phyloP scores from a whole-genome alignment of 1,140 invertebrate genomes.

The Caenorhabditis brenneri region DNA sequence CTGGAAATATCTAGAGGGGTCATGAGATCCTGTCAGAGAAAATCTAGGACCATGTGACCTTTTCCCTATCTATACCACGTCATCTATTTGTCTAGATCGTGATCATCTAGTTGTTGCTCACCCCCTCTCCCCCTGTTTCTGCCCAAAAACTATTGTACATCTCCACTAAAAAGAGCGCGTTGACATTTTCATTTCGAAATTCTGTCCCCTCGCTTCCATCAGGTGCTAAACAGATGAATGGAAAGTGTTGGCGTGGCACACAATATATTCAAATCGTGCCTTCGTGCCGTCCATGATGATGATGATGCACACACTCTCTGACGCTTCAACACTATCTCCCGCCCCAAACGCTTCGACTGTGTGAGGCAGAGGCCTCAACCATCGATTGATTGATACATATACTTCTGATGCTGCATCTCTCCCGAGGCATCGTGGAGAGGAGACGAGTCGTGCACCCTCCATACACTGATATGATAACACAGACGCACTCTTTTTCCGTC shows the following conservation, averaged over 20 bases:
- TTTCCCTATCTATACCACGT: too few species aligned
- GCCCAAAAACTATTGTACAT: too few species aligned
- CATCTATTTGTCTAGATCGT: too few species aligned
- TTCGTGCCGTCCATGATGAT: neutral
- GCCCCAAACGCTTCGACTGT: neutral
- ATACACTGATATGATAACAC: conserved; percentile 30
- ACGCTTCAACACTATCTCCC: too few species aligned
- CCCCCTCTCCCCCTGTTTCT: too few species aligned
- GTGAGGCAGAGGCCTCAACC: neutral
- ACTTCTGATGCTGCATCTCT: conserved; percentile 19
- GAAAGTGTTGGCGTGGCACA: neutral
- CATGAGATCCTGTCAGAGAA: too few species aligned
- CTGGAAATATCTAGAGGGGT: too few species aligned
- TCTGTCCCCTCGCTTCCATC: neutral
- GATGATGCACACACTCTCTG: neutral
- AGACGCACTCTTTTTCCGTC: neutral
- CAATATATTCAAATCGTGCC: neutral
- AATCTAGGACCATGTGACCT: too few species aligned
- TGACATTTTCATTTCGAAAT: neutral
- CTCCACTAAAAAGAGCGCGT: too few species aligned
- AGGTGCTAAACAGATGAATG: neutral
- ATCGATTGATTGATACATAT: conserved; percentile 37
- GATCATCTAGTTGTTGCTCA: too few species aligned
- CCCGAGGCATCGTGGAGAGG: neutral
- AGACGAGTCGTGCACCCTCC: neutral